Percentiles rank a stretch among this genome's conserved stretches.
phyloP scores from a whole-genome alignment of 1,140 invertebrate species.

The Hormaphis cornu region DNA sequence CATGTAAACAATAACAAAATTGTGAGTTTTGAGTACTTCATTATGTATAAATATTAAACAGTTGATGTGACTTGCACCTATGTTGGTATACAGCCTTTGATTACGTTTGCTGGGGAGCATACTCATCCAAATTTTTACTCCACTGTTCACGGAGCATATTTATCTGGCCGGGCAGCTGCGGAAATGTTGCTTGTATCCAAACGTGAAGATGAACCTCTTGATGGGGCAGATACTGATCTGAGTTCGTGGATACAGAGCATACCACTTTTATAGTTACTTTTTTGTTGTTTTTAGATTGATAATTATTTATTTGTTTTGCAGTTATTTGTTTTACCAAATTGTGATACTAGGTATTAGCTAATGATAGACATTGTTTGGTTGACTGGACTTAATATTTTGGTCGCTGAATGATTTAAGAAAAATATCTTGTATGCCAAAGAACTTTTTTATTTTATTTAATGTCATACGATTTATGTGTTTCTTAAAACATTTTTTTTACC shows the following conservation, averaged over 20 bases:
- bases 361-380: background rate
- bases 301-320: conserved; percentile 10
- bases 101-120: conserved; percentile 88
- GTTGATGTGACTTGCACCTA: background rate
- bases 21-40: conserved; percentile 47
- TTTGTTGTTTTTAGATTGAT: background rate
- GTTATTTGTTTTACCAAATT: conserved; percentile 18
- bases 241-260: conserved; percentile 80
- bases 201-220: conserved; percentile 48
- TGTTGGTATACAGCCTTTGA: conserved; percentile 52
- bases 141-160: conserved; percentile 85
- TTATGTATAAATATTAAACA: too few relatives aligned
- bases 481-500: background rate
- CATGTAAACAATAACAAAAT: conserved; percentile 52
- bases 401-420: background rate
- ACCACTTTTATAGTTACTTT: conserved; percentile 43
- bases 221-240: conserved; percentile 62
- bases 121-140: conserved; percentile 90
- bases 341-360: conserved; percentile 29
- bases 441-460: conserved; percentile 1
- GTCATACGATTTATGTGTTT: background rate
- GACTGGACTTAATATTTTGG: background rate
- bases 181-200: conserved; percentile 53
- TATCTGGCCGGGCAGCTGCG: conserved; percentile 78
- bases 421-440: background rate